These are phyloP conservation scores for Sebastes hopkinsi DNA, from an alignment of 2,797 vertebrate species.

Conservation along the genomic window DNA sequence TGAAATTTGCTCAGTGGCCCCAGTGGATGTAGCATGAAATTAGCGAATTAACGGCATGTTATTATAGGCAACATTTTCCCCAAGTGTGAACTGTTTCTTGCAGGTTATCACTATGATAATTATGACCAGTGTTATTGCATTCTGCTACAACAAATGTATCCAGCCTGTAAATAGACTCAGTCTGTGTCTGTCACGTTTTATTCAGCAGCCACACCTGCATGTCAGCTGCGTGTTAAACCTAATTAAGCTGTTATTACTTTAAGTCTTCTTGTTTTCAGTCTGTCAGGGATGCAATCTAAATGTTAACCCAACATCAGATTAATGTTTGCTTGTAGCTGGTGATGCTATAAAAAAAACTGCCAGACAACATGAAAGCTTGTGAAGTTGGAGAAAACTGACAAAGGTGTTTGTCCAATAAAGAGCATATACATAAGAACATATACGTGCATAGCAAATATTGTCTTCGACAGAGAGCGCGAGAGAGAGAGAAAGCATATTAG, in stretches of 20 bases:
- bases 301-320: not conserved
- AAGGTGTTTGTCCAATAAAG: not conserved
- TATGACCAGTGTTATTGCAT: not conserved
- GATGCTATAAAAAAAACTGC: not conserved
- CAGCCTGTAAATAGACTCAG: not conserved
- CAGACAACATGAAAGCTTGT: not conserved
- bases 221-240: not conserved
- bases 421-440: no score
- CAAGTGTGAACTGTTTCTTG: not conserved
- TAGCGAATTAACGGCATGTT: not conserved
- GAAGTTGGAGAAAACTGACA: not conserved
- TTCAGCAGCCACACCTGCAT: not conserved
- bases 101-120: not conserved
- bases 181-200: not conserved
- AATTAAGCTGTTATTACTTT: not conserved
- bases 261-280: not conserved
- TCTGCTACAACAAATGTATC: not conserved
- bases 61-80: not conserved
- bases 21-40: not conserved
- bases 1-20: not conserved
- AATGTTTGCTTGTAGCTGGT: not conserved
- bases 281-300: not conserved
- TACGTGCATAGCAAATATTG: conserved; percentile 6
- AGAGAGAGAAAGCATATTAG: no score
- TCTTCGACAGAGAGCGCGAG: no score